Evolutionary conservation across 2,113 vertebrate genomes (phyloP).

Genomic region (Sciurus niger): DNA sequence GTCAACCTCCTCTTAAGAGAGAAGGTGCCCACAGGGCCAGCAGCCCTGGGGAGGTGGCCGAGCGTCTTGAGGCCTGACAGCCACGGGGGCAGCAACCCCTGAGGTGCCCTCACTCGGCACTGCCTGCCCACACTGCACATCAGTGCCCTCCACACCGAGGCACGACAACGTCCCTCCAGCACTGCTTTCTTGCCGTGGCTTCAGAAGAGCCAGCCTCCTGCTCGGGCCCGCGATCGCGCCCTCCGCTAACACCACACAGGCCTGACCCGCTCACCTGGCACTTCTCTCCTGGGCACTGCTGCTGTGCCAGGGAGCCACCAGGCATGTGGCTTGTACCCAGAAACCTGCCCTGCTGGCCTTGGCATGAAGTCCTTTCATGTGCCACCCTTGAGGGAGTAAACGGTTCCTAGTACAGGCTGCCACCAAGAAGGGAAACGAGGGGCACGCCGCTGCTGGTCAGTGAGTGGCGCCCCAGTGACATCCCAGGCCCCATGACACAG

Average conservation of each 20-base stretch:
- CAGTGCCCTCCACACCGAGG: neutral
- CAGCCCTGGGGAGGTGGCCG: too few species aligned
- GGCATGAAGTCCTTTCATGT: neutral
- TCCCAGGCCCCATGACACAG: too few species aligned
- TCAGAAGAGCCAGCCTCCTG: too few species aligned
- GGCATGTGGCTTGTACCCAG: neutral
- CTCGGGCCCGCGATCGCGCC: too few species aligned
- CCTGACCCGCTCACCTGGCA: neutral
- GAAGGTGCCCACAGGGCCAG: too few species aligned
- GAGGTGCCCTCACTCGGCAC: neutral
- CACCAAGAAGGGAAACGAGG: neutral
- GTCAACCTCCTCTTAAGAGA: too few species aligned
- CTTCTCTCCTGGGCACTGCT: rapidly evolving
- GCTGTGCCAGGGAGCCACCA: neutral
- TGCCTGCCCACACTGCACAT: neutral
- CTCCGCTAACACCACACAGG: too few species aligned
- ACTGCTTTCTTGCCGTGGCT: neutral
- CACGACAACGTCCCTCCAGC: neutral
- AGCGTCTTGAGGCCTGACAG: too few species aligned
- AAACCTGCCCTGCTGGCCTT: neutral
- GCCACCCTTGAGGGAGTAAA: neutral
- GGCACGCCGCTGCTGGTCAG: rapidly evolving
- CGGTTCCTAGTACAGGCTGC: neutral
- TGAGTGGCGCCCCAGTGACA: neutral
- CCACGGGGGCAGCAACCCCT: rapidly evolving